phyloP scores from a whole-genome alignment of 2,888 invertebrate species.

The Pinctada fucata region DNA sequence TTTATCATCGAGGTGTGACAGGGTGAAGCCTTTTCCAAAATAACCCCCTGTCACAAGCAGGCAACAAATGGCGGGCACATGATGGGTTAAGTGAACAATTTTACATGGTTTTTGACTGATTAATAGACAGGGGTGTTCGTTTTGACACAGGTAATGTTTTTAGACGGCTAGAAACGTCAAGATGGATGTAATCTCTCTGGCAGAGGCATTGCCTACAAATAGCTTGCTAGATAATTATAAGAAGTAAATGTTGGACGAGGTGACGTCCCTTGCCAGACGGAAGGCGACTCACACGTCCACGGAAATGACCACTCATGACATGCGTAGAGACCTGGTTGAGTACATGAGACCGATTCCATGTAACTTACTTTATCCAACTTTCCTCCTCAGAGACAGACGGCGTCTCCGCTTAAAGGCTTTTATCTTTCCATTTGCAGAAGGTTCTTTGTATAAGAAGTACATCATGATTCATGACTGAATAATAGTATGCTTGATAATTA shows the following conservation, averaged over 20 bases:
- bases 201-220: neutral
- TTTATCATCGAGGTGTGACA: slow-evolving; percentile 11
- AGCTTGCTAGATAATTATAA: neutral
- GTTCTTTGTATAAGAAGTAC: no score
- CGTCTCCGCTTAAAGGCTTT: no score
- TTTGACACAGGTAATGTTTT: slow-evolving; percentile 19
- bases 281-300: no score
- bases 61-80: neutral
- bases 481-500: no score
- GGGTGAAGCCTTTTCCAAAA: neutral
- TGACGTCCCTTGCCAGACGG: neutral
- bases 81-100: slow-evolving; percentile 9
- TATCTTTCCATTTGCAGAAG: no score
- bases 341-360: no score
- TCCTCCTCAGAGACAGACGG: no score
- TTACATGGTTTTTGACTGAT: slow-evolving; percentile 16
- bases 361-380: no score
- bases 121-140: slow-evolving; percentile 19
- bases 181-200: neutral
- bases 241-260: neutral
- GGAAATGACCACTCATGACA: no score
- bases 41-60: neutral
- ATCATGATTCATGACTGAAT: no score
- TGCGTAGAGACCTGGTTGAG: no score
- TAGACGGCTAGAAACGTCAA: slow-evolving; percentile 16